Conservation (phyloP, 2,113 vertebrate genomes). For the Chloropsis cyanopogon region DNA sequence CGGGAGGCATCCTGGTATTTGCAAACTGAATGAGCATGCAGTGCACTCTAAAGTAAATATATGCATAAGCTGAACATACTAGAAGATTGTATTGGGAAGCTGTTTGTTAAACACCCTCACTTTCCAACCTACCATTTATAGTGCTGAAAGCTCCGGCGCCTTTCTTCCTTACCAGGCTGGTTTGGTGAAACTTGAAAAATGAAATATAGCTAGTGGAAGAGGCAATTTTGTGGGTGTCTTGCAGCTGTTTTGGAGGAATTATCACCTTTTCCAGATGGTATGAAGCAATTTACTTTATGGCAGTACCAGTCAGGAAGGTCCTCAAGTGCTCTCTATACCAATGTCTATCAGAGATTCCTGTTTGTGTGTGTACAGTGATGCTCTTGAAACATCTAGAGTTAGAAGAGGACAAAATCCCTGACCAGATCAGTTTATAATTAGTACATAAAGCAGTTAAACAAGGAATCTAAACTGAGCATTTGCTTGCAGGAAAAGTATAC, state of each 20-base stretch:
- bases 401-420: not conserved
- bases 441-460: not conserved
- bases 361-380: not conserved
- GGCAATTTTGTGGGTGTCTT: not conserved
- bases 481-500: not conserved
- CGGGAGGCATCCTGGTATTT: not conserved
- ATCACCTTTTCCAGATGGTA: not conserved
- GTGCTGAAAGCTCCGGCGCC: rapidly evolving
- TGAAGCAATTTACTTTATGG: not conserved
- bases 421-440: not conserved
- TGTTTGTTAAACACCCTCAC: not conserved
- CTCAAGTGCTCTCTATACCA: not conserved
- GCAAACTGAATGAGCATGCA: not conserved
- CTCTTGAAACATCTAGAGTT: not conserved
- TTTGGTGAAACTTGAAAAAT: not conserved
- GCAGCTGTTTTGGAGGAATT: not conserved
- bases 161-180: not conserved
- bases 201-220: not conserved
- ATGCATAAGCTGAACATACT: not conserved
- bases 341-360: not conserved
- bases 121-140: not conserved
- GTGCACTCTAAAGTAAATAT: constrained; percentile 7
- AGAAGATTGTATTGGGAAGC: not conserved
- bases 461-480: not conserved
- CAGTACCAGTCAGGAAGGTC: not conserved